phyloP scores from a whole-genome alignment of 1,140 invertebrate genomes.

The Adelges cooleyi region DNA sequence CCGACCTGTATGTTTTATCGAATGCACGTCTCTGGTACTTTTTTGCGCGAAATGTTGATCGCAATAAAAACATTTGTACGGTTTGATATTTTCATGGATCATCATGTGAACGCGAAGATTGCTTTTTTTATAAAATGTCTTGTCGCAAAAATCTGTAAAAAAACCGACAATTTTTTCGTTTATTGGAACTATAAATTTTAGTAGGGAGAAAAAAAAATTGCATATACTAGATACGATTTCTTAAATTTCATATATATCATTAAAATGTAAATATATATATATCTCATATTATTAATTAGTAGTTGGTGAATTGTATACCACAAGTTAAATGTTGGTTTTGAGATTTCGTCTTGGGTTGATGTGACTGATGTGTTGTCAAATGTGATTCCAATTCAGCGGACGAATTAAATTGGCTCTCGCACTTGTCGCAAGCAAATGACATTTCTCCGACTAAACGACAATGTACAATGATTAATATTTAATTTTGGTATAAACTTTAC shows the following conservation, averaged over 20 bases:
- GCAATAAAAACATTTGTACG: slow-evolving; percentile 18
- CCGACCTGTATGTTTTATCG: slow-evolving; percentile 6
- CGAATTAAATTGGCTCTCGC: not conserved
- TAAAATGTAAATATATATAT: not conserved
- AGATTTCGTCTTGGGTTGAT: not conserved
- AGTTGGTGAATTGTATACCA: slow-evolving; percentile 9
- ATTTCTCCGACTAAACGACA: not conserved
- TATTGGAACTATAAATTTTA: no score
- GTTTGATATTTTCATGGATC: slow-evolving; percentile 24
- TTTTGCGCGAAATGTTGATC: slow-evolving; percentile 18
- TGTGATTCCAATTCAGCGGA: not conserved
- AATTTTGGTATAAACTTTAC: not conserved
- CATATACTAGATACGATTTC: no score
- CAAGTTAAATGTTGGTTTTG: slow-evolving; percentile 8
- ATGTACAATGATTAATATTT: not conserved
- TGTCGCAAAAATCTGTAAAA: slow-evolving; percentile 10
- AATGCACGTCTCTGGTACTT: slow-evolving; percentile 16
- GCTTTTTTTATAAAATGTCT: slow-evolving; percentile 12
- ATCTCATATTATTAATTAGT: not conserved
- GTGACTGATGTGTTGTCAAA: not conserved
- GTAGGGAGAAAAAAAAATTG: no score
- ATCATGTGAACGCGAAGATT: slow-evolving; percentile 21
- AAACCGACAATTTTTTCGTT: no score
- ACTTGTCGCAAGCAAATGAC: not conserved
- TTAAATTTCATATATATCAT: no score